Evolutionary conservation across 1,140 invertebrate genomes (phyloP), one percentile per base, ranked within the genome.

Genomic region (Caligus rogercresseyi): DNA sequence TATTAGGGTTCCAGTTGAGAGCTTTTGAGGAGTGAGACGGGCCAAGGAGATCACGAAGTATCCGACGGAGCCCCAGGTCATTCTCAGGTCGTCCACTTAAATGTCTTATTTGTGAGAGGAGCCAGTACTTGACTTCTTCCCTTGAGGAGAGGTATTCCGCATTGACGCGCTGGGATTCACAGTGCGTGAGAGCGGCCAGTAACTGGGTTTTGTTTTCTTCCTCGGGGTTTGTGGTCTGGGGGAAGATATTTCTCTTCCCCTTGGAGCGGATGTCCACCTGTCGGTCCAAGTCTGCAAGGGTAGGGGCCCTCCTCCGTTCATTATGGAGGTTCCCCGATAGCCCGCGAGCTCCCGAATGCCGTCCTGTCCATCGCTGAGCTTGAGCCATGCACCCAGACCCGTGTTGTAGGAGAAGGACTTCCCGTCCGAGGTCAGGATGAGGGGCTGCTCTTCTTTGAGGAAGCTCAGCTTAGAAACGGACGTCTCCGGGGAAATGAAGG

Each of bases 41-140:
- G 14, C 57, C 57, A n/a, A 60, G 18, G 2, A 60, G 25, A 25
- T 43, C n/a, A 31, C 26, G 20, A 43, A 60, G 25, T 13, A 25
- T 18, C 18, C 16, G 16, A 13, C 57, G 14, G 18, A 60, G 24
- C 18, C 24, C 24, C 3, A 18, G 20, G 2, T 18, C 26, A 15
- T 25, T 31, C 21, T 24, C 18, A 18, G 14, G 15, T n/a, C n/a
- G n/a, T 11, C 7, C 7, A 18, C 20, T 19, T 31, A 60, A 31
- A 43, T 60, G 57, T 3, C 18, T 15, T 18, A 60, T 25, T 18
- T 60, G 25, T 2, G 24, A 16, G 16, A 60, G 15, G 3, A 60
- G 24, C 57, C 57, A 60, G 25, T 60, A 60, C 24, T 31, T 20
- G 21, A 31, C 25, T 60, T 60, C 57, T n/a, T 60, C 24, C 1